Conservation (phyloP, 2,797 vertebrate genomes). For the Pantherophis vulpinus region DNA sequence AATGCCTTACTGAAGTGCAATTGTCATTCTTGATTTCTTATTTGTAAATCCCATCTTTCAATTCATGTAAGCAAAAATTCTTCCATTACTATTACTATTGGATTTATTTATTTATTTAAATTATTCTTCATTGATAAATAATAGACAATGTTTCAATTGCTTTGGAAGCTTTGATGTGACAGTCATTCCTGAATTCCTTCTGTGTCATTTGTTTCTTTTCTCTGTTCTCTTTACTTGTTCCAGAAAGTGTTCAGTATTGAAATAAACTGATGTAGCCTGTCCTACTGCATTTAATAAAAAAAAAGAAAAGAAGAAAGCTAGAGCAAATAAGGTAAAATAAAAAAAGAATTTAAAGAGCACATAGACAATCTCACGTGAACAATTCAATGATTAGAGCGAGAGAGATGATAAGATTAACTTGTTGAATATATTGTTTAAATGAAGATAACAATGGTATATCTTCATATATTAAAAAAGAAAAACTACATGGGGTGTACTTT, state of each 20-base stretch:
- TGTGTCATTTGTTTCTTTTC: not conserved
- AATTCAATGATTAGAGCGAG: not conserved
- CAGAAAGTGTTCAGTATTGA: not conserved
- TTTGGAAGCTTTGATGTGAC: not conserved
- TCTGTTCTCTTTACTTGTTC: not conserved
- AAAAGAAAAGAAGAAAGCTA: not conserved
- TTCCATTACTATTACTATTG: not conserved
- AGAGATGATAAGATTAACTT: not conserved
- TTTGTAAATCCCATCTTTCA: not conserved
- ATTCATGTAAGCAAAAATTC: not conserved
- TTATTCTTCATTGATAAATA: not conserved
- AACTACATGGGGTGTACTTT: not conserved
- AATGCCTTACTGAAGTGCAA: not conserved
- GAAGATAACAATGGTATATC: not conserved
- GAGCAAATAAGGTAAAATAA: not conserved
- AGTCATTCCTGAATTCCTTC: not conserved
- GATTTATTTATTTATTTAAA: not conserved
- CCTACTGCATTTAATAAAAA: not conserved
- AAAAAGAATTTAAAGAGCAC: not conserved
- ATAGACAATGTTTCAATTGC: not conserved
- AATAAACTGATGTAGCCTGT: not conserved
- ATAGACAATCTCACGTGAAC: not conserved
- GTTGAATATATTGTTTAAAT: not conserved
- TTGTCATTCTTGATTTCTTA: not conserved
- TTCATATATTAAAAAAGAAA: not conserved